Evolutionary conservation across 2,797 vertebrate genomes (phyloP).

Genomic region (Enteromius trimaculatus): DNA sequence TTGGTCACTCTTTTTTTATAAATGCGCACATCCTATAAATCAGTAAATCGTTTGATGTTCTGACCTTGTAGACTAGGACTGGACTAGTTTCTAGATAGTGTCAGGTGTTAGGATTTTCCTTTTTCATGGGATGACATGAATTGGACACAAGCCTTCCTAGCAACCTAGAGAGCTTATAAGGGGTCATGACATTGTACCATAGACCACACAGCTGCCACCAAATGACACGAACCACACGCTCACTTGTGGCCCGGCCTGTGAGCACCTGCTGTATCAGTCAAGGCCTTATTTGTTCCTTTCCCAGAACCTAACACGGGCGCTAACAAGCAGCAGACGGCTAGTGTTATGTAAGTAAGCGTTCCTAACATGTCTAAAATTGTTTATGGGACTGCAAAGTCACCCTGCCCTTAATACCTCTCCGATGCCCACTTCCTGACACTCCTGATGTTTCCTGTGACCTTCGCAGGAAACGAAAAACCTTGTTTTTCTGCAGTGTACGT

Average conservation of each 20-base stretch:
- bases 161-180: neutral
- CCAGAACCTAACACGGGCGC: constrained; percentile 35
- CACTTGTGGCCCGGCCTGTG: constrained; percentile 10
- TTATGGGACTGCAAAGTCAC: constrained; percentile 60
- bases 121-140: neutral
- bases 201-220: neutral
- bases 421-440: constrained; percentile 34
- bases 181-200: constrained; percentile 10
- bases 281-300: constrained; percentile 28
- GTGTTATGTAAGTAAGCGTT: constrained; percentile 58
- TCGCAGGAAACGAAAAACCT: constrained; percentile 8
- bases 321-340: constrained; percentile 22
- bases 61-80: neutral
- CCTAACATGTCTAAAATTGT: constrained; percentile 55
- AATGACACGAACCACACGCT: neutral
- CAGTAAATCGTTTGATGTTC: neutral
- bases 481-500: constrained; percentile 18
- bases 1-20: neutral
- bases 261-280: constrained; percentile 43
- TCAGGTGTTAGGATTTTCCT: neutral
- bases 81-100: neutral
- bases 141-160: neutral
- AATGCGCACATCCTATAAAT: neutral
- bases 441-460: constrained; percentile 29
- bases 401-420: constrained; percentile 39